Percentiles rank a stretch among this genome's conserved stretches.
Conservation (phyloP, 2,113 vertebrate genomes). For the Pycnonotus jocosus region DNA sequence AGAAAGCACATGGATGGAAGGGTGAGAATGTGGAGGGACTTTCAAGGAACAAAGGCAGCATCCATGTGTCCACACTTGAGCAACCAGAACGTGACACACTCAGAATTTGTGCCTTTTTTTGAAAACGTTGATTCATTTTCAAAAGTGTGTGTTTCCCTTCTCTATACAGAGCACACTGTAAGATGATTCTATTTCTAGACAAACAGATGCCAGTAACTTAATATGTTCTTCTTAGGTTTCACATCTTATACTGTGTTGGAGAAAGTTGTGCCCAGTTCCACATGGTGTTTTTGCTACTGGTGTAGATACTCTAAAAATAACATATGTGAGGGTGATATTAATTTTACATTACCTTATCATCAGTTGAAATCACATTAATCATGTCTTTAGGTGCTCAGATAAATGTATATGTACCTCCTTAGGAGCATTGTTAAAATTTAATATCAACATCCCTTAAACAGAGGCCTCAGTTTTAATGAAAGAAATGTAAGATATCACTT, state of each 20-base stretch:
- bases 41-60: not conserved
- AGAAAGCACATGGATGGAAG: not conserved
- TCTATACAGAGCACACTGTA: not conserved
- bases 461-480: not conserved
- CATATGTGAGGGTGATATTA: not conserved
- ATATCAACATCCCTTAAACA: not conserved
- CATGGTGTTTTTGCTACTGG: slow-evolving; percentile 26
- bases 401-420: not conserved
- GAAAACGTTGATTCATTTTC: slow-evolving; percentile 26
- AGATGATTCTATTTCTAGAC: slow-evolving; percentile 45
- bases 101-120: not conserved
- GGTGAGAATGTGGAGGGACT: not conserved
- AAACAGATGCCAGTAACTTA: slow-evolving; percentile 49
- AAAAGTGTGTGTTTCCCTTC: slow-evolving; percentile 19
- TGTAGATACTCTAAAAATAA: slow-evolving; percentile 46
- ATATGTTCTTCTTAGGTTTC: slow-evolving; percentile 51
- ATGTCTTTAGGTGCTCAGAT: not conserved
- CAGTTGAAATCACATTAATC: slow-evolving; percentile 18
- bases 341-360: not conserved
- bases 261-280: slow-evolving; percentile 43
- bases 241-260: slow-evolving; percentile 27
- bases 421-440: not conserved
- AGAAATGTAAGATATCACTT: not conserved
- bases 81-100: not conserved
- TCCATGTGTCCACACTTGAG: not conserved